These are phyloP conservation scores for Aldrovandia affinis DNA, from an alignment of 2,797 vertebrate genomes.

Conservation along the genomic window DNA sequence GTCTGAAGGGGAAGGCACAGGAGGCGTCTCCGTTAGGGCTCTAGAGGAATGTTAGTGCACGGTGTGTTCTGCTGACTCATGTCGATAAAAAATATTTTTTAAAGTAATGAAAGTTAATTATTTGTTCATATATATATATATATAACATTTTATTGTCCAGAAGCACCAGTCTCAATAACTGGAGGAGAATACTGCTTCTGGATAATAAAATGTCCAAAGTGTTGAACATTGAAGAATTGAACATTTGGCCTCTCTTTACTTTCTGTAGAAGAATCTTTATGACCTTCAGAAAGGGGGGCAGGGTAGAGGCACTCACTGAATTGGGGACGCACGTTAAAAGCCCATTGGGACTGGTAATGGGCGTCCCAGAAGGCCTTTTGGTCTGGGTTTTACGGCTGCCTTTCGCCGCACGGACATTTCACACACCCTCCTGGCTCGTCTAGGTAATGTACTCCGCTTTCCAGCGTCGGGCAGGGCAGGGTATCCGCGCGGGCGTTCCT, in stretches of 20 bases:
- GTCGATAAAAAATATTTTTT: too few relatives aligned
- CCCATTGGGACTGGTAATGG: neutral
- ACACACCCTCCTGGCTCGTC: neutral
- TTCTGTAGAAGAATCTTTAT: neutral
- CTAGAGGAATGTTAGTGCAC: too few relatives aligned
- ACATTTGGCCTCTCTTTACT: neutral
- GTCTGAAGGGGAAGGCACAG: neutral
- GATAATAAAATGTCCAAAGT: too few relatives aligned
- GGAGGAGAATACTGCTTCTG: too few relatives aligned
- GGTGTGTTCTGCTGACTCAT: too few relatives aligned
- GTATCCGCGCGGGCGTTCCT: too few relatives aligned
- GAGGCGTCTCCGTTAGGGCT: neutral
- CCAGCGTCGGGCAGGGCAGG: neutral
- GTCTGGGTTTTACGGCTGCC: neutral
- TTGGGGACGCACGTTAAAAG: neutral
- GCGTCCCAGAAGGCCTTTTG: neutral
- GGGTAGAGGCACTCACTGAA: neutral
- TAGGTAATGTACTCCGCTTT: neutral
- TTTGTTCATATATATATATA: too few relatives aligned
- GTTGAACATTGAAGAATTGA: neutral
- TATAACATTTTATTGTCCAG: neutral
- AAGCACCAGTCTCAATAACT: neutral
- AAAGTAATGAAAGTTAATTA: too few relatives aligned
- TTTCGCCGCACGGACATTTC: neutral
- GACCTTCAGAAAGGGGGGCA: neutral